These are phyloP conservation scores for Epicampocera succincta DNA, from an alignment of 2,888 invertebrate species.

Conservation along the genomic window DNA sequence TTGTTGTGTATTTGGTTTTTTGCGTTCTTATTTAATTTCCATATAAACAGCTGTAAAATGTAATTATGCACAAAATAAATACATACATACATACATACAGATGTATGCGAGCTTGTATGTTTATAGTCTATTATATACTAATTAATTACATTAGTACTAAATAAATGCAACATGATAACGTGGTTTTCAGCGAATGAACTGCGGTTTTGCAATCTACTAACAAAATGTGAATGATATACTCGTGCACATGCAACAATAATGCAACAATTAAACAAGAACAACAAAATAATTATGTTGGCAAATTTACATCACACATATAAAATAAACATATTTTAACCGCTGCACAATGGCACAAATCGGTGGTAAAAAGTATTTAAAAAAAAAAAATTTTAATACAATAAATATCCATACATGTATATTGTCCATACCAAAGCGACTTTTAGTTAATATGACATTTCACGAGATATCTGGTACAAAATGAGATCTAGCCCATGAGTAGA, in stretches of 20 bases:
- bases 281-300: slow-evolving; percentile 40
- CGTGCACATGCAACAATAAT: background rate
- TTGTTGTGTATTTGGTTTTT: background rate
- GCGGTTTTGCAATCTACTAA: slow-evolving; percentile 57
- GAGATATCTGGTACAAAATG: too few species aligned
- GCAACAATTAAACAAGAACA: background rate
- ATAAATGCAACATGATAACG: slow-evolving; percentile 72
- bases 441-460: too few species aligned
- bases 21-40: slow-evolving; percentile 10
- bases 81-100: too few species aligned
- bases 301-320: slow-evolving; percentile 40
- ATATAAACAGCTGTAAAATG: slow-evolving; percentile 49
- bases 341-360: slow-evolving; percentile 21
- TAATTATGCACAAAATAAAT: slow-evolving; percentile 44
- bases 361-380: background rate
- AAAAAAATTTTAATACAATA: too few species aligned
- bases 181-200: slow-evolving; percentile 70
- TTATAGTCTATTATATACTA: slow-evolving; percentile 49
- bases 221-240: slow-evolving; percentile 27
- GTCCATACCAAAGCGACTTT: too few species aligned
- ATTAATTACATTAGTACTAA: slow-evolving; percentile 70
- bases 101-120: slow-evolving; percentile 9
- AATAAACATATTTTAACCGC: slow-evolving; percentile 55
- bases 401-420: too few species aligned
- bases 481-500: too few species aligned